Base-by-base conservation (phyloP, 1,140 invertebrate species). In the Hycleus phaleratus region DNA sequence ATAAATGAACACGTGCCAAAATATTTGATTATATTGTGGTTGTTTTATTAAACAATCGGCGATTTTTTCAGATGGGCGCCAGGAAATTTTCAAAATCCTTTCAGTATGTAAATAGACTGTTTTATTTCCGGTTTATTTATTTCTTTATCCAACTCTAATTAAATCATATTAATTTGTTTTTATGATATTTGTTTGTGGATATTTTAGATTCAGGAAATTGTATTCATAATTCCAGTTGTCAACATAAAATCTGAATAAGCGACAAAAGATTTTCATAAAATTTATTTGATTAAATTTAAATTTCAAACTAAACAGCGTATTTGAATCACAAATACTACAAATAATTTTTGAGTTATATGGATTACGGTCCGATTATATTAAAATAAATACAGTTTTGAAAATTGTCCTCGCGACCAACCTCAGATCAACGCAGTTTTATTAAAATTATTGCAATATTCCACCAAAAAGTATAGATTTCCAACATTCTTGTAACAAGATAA, bases 141-240 rank as follows among this genome's bases (percentile, higher is more conserved):
- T 46, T 11, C 9, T 40, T 10, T 11, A 26, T 11, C 11, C 24
- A 44, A 43, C 44, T 11, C 38, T 12, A 56, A 42, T 46, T 44
- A 46, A 56, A 56, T 26, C 46, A 38, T 9, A 25, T 47, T 40
- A 38, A 48, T 38, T 46, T 9, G 40, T 56, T 60, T 56, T 60
- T 60, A 56, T 60, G 58, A 60, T 42, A 56, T 25, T 24, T 46
- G 12, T 40, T 46, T 45, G 32, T 2, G 32, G 4, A 7, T 32
- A 5, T 32, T 32, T 7, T 4, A 32, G 32, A 32, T 48, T 32
- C 59, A 51, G 59, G 59, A 60, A 60, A 60, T 60, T 51, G 59
- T 51, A 60, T 60, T 60, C 59, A 60, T 60, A 60, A 60, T 60
- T 60, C 59, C 42, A 47, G 18, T 50, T 56, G 51, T 56, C 44